Evolutionary conservation across 1,140 invertebrate genomes (phyloP).

Genomic region (Panagrolaimus sp.): DNA sequence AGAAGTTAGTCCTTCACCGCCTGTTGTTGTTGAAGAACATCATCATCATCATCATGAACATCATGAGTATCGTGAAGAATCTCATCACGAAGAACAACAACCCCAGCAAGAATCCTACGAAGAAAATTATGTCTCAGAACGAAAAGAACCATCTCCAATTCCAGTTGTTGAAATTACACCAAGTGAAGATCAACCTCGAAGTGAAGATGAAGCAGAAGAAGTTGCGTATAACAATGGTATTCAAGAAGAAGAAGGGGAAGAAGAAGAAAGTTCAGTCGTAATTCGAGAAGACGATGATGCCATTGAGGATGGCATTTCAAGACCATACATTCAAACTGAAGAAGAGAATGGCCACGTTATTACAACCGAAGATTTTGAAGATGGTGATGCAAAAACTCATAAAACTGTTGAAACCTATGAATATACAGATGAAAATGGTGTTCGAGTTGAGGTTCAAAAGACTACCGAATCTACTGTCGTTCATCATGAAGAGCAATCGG

Average conservation of each 20-base stretch:
- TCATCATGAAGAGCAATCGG: neutral
- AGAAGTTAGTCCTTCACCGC: neutral
- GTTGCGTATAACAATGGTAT: too few relatives aligned
- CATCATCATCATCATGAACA: neutral
- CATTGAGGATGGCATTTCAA: neutral
- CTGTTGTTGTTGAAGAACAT: constrained; percentile 6
- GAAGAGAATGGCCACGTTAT: neutral
- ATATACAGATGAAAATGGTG: constrained; percentile 18
- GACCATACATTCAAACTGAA: neutral
- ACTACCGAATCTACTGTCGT: constrained; percentile 20
- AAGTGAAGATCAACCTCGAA: too few relatives aligned
- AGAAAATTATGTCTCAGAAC: too few relatives aligned
- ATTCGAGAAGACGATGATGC: neutral
- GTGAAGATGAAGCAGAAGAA: too few relatives aligned
- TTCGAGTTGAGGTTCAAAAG: constrained; percentile 24
- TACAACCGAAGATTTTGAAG: constrained; percentile 6
- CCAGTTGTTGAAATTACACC: too few relatives aligned
- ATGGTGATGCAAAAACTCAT: neutral
- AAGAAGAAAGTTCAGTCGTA: neutral
- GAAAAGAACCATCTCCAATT: too few relatives aligned
- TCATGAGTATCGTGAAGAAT: neutral
- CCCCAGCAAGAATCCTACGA: too few relatives aligned
- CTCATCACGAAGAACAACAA: too few relatives aligned
- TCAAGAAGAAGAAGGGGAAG: too few relatives aligned
- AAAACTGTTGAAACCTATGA: constrained; percentile 18